Evolutionary conservation across 2,888 invertebrate genomes (phyloP).

Genomic region (Tuberolachnus salignus): DNA sequence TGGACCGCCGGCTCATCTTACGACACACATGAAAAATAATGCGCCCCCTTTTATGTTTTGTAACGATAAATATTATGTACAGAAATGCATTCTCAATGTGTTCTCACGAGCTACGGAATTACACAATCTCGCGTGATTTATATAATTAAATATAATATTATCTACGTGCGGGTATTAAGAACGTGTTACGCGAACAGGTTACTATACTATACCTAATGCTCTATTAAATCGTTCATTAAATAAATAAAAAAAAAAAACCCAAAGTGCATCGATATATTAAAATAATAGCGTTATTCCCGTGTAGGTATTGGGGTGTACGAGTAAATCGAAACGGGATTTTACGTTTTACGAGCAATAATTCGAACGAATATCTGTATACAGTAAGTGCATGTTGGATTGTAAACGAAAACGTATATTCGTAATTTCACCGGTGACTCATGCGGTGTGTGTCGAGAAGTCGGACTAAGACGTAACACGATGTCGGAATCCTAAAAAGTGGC

Average conservation of each 20-base stretch:
- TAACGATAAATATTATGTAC: conserved; percentile 9
- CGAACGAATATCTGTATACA: too few species aligned
- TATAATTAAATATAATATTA: not conserved
- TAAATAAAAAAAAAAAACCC: too few species aligned
- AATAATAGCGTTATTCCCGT: too few species aligned
- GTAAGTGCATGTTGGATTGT: not conserved
- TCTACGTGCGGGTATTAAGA: too few species aligned
- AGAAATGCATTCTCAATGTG: not conserved
- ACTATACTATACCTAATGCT: too few species aligned
- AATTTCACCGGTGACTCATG: conserved; percentile 24
- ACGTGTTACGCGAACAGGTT: too few species aligned
- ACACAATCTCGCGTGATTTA: not conserved
- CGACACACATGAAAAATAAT: not conserved
- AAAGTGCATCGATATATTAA: too few species aligned
- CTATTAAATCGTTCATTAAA: too few species aligned
- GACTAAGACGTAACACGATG: not conserved
- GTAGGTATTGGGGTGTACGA: too few species aligned
- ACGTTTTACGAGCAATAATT: too few species aligned
- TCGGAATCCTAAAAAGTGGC: conserved; percentile 34
- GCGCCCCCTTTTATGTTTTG: conserved; percentile 4
- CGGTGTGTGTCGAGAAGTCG: too few species aligned
- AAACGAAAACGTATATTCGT: not conserved
- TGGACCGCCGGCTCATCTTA: conserved; percentile 39
- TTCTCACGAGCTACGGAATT: not conserved
- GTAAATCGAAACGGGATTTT: too few species aligned